Base-by-base conservation (phyloP, 2,888 invertebrate genomes). In the Drosophila emarginata region DNA sequence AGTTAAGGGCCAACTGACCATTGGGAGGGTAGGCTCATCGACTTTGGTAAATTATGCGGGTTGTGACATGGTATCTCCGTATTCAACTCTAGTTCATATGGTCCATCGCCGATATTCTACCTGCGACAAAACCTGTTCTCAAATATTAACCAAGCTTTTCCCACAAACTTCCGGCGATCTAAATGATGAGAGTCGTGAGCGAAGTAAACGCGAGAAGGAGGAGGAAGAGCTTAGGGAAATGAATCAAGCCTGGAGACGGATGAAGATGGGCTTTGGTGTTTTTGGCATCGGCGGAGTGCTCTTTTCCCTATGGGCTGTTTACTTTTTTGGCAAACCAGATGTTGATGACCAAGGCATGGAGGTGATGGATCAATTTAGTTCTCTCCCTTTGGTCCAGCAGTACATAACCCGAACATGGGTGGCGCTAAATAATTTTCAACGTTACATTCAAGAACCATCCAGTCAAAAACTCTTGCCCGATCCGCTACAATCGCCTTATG, bases 391-490 rank as follows among this genome's bases (percentile, higher is more conserved):
- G 0, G 92, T 94, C 9, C 91, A 95, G 79, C 96, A 96, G 90
- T 95, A 96, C 82, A 90, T 95, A 23, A 93, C 93, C 66, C 93
- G 97, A 59, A 94, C 96, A 52, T 94, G 94, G 93, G 94, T 94
- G 76, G 95, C 95, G 75, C 91, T 96, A n/a, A 94, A 94, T 36
- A 95, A 94, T 80, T 95, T 95, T 85, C 94, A 95, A 87, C 95
- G 94, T 91, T 94, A 96, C 93, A 96, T 98, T 71, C 95, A 97
- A 90, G 98, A 99, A 91, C 99, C 99, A 0, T 98, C 98, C 0
- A 94, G 98, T 61, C 96, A 97, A 74, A 97, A 97, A 91, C 92
- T 99, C 11, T 93, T 99, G 63, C 99, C 99, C 1, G 99, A 99
- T 91, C 96, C 97, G 0, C 91, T 99, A 15, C 95, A 95, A 64